A percentile compares a stretch with the other conserved stretches of the same genome.
phyloP scores from a whole-genome alignment of 92 coral and sea anemone genomes.

The Heliopora coerulea region DNA sequence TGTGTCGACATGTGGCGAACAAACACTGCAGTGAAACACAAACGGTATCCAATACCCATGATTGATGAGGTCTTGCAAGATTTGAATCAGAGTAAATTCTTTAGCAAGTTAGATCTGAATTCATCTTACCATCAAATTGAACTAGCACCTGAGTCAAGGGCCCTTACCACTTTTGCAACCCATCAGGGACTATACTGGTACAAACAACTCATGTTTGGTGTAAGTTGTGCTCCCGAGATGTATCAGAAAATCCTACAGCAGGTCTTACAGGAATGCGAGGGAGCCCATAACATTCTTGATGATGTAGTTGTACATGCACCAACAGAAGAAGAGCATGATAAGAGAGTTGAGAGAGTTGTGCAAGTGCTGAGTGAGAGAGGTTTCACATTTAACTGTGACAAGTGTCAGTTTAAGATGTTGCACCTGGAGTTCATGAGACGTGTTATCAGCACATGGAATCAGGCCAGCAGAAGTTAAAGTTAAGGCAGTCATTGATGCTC shows the following conservation, averaged over 20 bases:
- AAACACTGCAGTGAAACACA: slow-evolving; percentile 40
- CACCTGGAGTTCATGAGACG: slow-evolving; percentile 38
- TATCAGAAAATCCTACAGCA: slow-evolving; percentile 40
- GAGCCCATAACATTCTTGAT: slow-evolving; percentile 48
- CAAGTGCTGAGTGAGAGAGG: slow-evolving; percentile 38
- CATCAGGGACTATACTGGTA: slow-evolving; percentile 52
- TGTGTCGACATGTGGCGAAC: slow-evolving; percentile 53
- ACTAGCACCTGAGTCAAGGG: slow-evolving; percentile 53
- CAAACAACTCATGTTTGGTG: slow-evolving; percentile 50
- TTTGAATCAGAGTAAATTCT: no score
- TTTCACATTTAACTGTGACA: slow-evolving; percentile 43
- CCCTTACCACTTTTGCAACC: slow-evolving; percentile 49
- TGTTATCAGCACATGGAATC: slow-evolving; percentile 16
- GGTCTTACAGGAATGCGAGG: slow-evolving; percentile 53
- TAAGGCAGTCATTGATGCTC: slow-evolving; percentile 28
- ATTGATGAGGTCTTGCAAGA: slow-evolving; percentile 55
- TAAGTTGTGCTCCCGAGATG: slow-evolving; percentile 46
- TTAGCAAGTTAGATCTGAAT: slow-evolving; percentile 43
- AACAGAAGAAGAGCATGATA: slow-evolving; percentile 55
- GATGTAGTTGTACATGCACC: slow-evolving; percentile 44
- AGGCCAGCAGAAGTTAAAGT: slow-evolving; percentile 34
- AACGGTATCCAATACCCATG: slow-evolving; percentile 53
- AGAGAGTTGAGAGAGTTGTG: slow-evolving; percentile 44
- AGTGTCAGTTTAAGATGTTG: slow-evolving; percentile 51
- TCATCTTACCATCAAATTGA: slow-evolving; percentile 48